Evolutionary conservation across 1,140 invertebrate species (phyloP).

Genomic region (Pollicipes pollicipes): DNA sequence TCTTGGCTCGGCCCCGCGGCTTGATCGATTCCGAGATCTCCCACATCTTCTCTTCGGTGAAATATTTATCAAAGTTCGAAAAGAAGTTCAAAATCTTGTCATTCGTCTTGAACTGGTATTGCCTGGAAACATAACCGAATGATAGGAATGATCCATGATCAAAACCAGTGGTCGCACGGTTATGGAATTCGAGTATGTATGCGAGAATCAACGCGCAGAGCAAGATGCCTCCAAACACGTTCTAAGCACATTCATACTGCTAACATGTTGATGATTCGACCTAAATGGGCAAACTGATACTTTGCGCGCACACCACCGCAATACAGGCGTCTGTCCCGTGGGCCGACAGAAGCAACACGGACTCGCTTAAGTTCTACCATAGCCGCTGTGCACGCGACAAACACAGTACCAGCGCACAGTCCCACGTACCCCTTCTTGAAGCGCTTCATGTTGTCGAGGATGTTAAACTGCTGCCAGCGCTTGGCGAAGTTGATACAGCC

Average conservation of each 20-base stretch:
- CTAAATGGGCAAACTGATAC: too few relatives aligned
- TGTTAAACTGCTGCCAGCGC: slow-evolving; percentile 93
- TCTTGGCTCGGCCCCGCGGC: slow-evolving; percentile 44
- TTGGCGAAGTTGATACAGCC: slow-evolving; percentile 87
- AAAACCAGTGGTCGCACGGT: too few relatives aligned
- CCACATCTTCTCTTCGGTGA: slow-evolving; percentile 94
- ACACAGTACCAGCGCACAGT: too few relatives aligned
- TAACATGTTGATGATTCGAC: too few relatives aligned
- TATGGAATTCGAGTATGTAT: neutral
- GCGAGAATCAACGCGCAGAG: neutral
- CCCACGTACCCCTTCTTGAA: slow-evolving; percentile 50
- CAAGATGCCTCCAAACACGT: too few relatives aligned
- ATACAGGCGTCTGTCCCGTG: too few relatives aligned
- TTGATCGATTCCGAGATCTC: slow-evolving; percentile 90
- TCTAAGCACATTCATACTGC: too few relatives aligned
- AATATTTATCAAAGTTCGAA: slow-evolving; percentile 87
- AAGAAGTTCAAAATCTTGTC: slow-evolving; percentile 87
- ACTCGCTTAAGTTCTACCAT: too few relatives aligned
- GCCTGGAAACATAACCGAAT: slow-evolving; percentile 32
- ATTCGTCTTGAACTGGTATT: slow-evolving; percentile 74
- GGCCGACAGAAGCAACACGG: too few relatives aligned
- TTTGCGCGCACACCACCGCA: too few relatives aligned
- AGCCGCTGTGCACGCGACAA: too few relatives aligned
- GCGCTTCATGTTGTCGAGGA: slow-evolving; percentile 91
- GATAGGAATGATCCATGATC: slow-evolving; percentile 8